Evolutionary conservation across 2,797 vertebrate genomes (phyloP).

Genomic region (Onychomys arenicola): DNA sequence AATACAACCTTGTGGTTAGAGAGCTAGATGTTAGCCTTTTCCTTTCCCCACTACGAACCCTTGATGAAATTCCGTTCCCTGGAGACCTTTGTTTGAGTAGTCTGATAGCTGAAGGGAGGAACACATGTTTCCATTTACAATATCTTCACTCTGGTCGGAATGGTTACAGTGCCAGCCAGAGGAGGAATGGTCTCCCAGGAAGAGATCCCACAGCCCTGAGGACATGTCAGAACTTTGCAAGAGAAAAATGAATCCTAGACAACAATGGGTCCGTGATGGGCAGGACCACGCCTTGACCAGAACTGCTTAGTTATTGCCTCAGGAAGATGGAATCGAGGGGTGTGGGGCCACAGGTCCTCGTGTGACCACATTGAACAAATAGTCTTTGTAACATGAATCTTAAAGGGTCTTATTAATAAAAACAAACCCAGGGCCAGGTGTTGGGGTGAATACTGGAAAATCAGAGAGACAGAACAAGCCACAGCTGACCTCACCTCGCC

Average conservation of each 20-base stretch:
- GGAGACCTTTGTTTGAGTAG: neutral
- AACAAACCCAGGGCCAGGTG: too few relatives aligned
- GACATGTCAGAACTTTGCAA: neutral
- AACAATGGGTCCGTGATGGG: too few relatives aligned
- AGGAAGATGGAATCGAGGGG: neutral
- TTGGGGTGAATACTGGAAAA: too few relatives aligned
- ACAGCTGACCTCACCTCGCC: too few relatives aligned
- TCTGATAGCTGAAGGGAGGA: neutral
- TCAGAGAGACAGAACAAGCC: too few relatives aligned
- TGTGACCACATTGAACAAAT: neutral
- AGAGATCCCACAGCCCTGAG: neutral
- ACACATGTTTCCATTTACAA: too few relatives aligned
- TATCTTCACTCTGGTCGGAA: neutral
- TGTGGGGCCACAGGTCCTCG: neutral
- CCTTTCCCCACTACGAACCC: neutral
- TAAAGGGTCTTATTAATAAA: too few relatives aligned
- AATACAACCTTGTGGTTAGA: neutral
- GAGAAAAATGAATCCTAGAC: neutral
- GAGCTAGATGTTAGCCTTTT: too few relatives aligned
- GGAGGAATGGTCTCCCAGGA: neutral
- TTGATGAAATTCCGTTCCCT: neutral
- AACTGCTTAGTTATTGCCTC: neutral
- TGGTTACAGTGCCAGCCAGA: neutral
- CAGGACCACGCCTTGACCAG: neutral
- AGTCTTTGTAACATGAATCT: neutral